Percentiles rank a stretch among this genome's conserved stretches.
Evolutionary conservation across 2,888 invertebrate species (phyloP).

Genomic region (Abrostola tripartita): DNA sequence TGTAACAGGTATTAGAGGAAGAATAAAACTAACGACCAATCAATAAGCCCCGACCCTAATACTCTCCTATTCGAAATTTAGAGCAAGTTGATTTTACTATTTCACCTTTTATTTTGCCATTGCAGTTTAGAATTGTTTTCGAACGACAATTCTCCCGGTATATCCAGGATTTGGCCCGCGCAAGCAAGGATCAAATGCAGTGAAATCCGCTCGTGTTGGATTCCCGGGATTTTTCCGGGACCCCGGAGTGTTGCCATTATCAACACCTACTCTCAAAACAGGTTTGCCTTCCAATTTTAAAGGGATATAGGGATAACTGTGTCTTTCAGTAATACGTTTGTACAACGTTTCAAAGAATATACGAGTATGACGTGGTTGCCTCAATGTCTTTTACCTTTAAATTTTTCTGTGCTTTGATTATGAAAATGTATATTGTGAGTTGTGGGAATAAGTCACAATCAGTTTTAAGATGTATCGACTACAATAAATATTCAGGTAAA

Average conservation of each 20-base stretch:
- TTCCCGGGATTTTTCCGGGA: slow-evolving; percentile 55
- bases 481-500: no score
- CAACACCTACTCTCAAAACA: slow-evolving; percentile 58
- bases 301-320: slow-evolving; percentile 41
- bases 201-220: slow-evolving; percentile 61
- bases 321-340: slow-evolving; percentile 7
- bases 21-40: neutral
- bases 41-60: neutral
- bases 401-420: neutral
- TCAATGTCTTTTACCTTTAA: no score
- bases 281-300: slow-evolving; percentile 55
- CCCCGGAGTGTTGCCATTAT: slow-evolving; percentile 56
- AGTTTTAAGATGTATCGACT: no score
- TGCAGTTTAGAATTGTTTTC: slow-evolving; percentile 52
- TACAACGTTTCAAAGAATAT: neutral
- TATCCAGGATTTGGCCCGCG: slow-evolving; percentile 58
- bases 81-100: slow-evolving; percentile 2
- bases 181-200: slow-evolving; percentile 62
- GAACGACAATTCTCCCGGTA: slow-evolving; percentile 52
- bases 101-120: slow-evolving; percentile 18
- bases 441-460: no score
- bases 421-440: no score
- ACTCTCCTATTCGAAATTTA: neutral
- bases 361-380: no score
- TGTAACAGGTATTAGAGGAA: no score